Evolutionary conservation across 2,113 vertebrate genomes (phyloP).

Genomic region (Microcebus ravelobensis): DNA sequence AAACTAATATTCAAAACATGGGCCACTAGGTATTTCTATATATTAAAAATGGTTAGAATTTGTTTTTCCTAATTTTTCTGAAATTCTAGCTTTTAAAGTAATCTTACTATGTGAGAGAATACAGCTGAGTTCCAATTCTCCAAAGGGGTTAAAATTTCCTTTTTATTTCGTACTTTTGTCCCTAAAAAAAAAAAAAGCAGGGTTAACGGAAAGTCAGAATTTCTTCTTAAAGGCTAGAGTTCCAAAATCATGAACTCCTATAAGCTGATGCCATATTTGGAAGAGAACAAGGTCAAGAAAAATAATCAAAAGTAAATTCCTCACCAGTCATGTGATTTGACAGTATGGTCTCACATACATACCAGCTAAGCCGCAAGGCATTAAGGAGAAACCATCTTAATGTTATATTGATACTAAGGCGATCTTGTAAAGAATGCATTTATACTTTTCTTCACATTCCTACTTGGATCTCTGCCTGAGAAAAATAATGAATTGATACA

Average conservation of each 20-base stretch:
- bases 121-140: background rate
- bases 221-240: slow-evolving; percentile 69
- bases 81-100: slow-evolving; percentile 12
- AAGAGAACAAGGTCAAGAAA: slow-evolving; percentile 82
- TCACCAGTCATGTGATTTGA: slow-evolving; percentile 68
- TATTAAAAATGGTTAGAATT: background rate
- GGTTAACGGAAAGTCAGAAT: slow-evolving; percentile 70
- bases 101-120: background rate
- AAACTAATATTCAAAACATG: slow-evolving; percentile 22
- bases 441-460: slow-evolving; percentile 26
- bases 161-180: background rate
- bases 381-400: background rate
- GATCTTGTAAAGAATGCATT: background rate
- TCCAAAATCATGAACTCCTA: slow-evolving; percentile 80
- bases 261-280: slow-evolving; percentile 82
- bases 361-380: background rate
- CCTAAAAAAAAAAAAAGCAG: background rate
- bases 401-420: background rate
- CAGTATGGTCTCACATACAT: background rate
- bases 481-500: background rate
- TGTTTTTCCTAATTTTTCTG: background rate
- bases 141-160: slow-evolving; percentile 35
- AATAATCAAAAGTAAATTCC: slow-evolving; percentile 85
- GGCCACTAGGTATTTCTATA: background rate
- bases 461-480: background rate